Evolutionary conservation across 2,888 invertebrate genomes (phyloP).

Genomic region (Epinotia demarniana): DNA sequence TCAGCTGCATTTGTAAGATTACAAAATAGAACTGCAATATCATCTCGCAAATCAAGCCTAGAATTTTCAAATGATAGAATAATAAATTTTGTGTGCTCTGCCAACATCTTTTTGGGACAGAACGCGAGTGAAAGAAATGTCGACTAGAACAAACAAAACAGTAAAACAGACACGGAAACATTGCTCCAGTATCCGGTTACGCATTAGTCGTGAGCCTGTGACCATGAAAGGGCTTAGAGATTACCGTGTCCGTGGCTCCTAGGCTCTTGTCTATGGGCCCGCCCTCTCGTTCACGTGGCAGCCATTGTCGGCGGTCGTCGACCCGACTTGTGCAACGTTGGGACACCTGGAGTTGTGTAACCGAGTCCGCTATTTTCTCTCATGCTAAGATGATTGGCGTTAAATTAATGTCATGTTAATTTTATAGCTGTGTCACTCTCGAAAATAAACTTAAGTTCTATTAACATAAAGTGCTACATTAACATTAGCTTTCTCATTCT

Average conservation of each 20-base stretch:
- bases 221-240: slow-evolving; percentile 49
- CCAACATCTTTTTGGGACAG: no score
- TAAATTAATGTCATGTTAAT: slow-evolving; percentile 47
- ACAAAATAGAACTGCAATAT: background rate
- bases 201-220: slow-evolving; percentile 44
- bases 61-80: no score
- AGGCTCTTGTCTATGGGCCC: slow-evolving; percentile 62
- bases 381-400: slow-evolving; percentile 45
- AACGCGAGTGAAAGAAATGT: background rate
- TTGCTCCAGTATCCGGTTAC: slow-evolving; percentile 32
- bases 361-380: slow-evolving; percentile 49
- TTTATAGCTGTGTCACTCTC: slow-evolving; percentile 29
- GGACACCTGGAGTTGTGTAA: slow-evolving; percentile 70
- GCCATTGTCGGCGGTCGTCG: slow-evolving; percentile 69
- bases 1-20: slow-evolving; percentile 1
- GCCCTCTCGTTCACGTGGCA: slow-evolving; percentile 52
- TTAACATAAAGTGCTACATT: background rate
- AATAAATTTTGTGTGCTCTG: no score
- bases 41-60: no score
- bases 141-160: slow-evolving; percentile 6
- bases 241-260: slow-evolving; percentile 48
- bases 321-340: slow-evolving; percentile 68
- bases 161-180: slow-evolving; percentile 17
- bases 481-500: background rate
- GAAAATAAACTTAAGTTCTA: background rate